These are phyloP conservation scores for Heliconius hortense DNA, from an alignment of 2,888 invertebrate species.

Conservation along the genomic window DNA sequence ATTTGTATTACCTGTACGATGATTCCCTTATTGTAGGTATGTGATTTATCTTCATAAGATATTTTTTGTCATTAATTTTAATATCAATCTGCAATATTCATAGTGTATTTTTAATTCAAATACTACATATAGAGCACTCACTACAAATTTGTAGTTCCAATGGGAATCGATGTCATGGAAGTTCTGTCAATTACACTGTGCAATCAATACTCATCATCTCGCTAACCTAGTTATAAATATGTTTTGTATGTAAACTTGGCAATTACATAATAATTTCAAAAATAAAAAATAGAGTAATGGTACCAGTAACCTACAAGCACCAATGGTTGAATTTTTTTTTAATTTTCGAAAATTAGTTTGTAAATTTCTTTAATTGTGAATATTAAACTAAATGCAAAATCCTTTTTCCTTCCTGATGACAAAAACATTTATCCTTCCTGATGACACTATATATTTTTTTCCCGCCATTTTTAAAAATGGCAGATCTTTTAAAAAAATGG, in stretches of 20 bases:
- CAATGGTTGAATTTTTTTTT: too few relatives aligned
- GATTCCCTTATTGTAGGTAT: neutral
- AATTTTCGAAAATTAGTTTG: too few relatives aligned
- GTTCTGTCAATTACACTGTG: conserved; percentile 14
- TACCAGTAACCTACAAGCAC: too few relatives aligned
- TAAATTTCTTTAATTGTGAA: too few relatives aligned
- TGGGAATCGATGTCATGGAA: conserved; percentile 15
- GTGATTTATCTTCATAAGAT: neutral
- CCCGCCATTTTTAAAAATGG: too few relatives aligned
- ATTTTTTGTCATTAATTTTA: neutral
- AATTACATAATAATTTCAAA: neutral
- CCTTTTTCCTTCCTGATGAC: too few relatives aligned
- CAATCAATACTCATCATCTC: conserved; percentile 20
- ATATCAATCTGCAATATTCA: neutral
- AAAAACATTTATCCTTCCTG: too few relatives aligned
- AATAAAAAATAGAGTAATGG: neutral
- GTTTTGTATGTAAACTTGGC: conserved; percentile 3
- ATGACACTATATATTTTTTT: too few relatives aligned
- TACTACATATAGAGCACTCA: conserved; percentile 3
- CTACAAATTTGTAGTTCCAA: conserved; percentile 7
- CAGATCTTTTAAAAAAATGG: too few relatives aligned
- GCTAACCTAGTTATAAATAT: conserved; percentile 9
- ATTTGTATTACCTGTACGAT: conserved; percentile 38
- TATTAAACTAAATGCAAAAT: too few relatives aligned
- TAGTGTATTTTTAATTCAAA: neutral